phyloP scores from a whole-genome alignment of 2,888 invertebrate species.

The Allophyes oxyacanthae region DNA sequence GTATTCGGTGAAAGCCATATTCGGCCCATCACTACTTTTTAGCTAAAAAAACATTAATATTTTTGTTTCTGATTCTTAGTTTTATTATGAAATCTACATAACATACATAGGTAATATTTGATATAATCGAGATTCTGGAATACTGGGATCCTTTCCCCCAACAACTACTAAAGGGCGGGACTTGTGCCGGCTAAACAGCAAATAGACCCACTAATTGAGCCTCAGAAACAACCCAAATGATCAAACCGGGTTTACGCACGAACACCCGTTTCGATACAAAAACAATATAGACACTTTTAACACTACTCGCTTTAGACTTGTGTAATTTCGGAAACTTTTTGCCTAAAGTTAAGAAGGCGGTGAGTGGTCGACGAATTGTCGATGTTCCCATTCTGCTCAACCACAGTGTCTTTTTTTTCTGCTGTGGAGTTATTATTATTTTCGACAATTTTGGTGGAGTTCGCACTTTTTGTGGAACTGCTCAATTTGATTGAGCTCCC shows the following conservation, averaged over 20 bases:
- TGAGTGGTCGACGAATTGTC: conserved; percentile 35
- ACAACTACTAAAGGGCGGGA: conserved; percentile 19
- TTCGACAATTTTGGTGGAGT: conserved; percentile 46
- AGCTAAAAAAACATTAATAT: conserved; percentile 14
- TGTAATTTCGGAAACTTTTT: conserved; percentile 64
- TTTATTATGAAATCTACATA: background rate
- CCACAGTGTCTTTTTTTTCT: conserved; percentile 59
- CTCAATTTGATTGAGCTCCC: conserved; percentile 5
- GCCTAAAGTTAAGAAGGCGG: conserved; percentile 38
- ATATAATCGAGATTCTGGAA: conserved; percentile 20
- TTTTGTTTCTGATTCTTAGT: background rate
- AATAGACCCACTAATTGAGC: conserved; percentile 34
- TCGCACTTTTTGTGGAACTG: conserved; percentile 41
- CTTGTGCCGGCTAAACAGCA: conserved; percentile 13
- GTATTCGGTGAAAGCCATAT: too few species aligned
- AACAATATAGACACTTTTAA: background rate
- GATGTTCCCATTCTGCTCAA: conserved; percentile 77
- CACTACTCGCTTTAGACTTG: conserved; percentile 65
- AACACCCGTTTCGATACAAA: conserved; percentile 10
- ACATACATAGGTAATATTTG: background rate
- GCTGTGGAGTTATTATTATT: conserved; percentile 65
- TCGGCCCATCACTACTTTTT: conserved; percentile 1
- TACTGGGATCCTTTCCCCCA: conserved; percentile 40
- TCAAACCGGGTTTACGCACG: conserved; percentile 22
- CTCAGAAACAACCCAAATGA: conserved; percentile 9